A percentile compares a stretch with the other conserved stretches of the same genome.
Evolutionary conservation across 2,888 invertebrate species (phyloP).

Genomic region (Dorcus parallelipipedus): DNA sequence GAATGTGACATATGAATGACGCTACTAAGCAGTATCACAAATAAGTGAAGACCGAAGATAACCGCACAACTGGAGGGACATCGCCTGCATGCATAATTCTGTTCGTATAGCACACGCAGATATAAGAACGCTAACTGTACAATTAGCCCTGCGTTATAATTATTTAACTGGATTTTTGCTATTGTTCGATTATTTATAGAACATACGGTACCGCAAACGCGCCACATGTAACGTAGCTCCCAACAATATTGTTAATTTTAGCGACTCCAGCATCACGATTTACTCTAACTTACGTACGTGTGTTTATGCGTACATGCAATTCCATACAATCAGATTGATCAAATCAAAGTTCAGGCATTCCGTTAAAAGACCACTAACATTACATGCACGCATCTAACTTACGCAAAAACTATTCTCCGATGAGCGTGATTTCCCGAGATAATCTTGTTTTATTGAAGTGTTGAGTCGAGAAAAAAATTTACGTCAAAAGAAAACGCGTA

Average conservation of each 20-base stretch:
- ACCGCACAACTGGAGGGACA: slow-evolving; percentile 10
- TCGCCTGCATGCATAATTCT: slow-evolving; percentile 21
- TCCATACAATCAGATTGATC: slow-evolving; percentile 10
- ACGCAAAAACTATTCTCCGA: slow-evolving; percentile 4
- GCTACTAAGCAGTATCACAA: slow-evolving; percentile 25
- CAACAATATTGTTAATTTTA: neutral
- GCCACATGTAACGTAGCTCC: too few relatives aligned
- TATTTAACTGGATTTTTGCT: too few relatives aligned
- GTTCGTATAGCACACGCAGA: too few relatives aligned
- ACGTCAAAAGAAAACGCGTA: too few relatives aligned
- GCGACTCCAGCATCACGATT: slow-evolving; percentile 5
- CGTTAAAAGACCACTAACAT: slow-evolving; percentile 10
- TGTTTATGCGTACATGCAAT: slow-evolving; percentile 13
- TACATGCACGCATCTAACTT: slow-evolving; percentile 9
- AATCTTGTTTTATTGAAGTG: slow-evolving; percentile 15
- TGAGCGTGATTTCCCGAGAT: slow-evolving; percentile 10
- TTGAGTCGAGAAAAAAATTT: slow-evolving; percentile 1
- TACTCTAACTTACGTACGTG: slow-evolving; percentile 1
- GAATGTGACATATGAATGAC: slow-evolving; percentile 30
- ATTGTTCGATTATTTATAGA: too few relatives aligned
- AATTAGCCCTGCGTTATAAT: too few relatives aligned
- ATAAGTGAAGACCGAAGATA: slow-evolving; percentile 23
- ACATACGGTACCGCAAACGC: too few relatives aligned
- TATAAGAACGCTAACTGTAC: too few relatives aligned
- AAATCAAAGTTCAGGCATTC: slow-evolving; percentile 16